phyloP scores from a whole-genome alignment of 1,140 invertebrate genomes.

The Gryon sp. region DNA sequence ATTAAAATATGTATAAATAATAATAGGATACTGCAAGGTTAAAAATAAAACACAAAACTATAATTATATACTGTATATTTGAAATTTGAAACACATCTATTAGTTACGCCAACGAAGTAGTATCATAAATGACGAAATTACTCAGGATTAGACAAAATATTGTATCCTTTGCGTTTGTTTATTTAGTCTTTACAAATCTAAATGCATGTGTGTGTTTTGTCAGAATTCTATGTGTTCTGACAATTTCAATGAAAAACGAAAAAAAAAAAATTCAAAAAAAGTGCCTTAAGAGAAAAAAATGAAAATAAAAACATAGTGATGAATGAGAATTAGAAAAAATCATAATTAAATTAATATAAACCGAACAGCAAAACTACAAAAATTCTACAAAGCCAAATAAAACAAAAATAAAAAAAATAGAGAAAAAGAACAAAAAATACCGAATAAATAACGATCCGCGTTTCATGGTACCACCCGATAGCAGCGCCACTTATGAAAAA shows the following conservation, averaged over 20 bases:
- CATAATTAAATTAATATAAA: conserved; percentile 3
- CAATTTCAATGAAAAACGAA: background rate
- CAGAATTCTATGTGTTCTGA: conserved; percentile 1
- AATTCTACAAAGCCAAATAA: conserved; percentile 34
- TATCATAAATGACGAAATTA: conserved; percentile 75
- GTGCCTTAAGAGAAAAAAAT: background rate
- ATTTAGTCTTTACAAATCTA: conserved; percentile 70
- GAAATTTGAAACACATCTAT: conserved; percentile 75
- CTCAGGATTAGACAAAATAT: conserved; percentile 76
- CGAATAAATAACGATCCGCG: conserved; percentile 51
- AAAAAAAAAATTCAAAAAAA: background rate
- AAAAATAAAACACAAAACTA: conserved; percentile 27
- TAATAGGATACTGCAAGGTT: no score
- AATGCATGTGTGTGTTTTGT: conserved; percentile 68
- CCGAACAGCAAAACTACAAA: conserved; percentile 41
- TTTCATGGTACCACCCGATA: conserved; percentile 39
- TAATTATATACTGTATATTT: conserved; percentile 68
- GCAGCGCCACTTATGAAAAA: conserved; percentile 24
- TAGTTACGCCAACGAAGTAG: conserved; percentile 67
- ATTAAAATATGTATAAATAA: no score
- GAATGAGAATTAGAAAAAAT: background rate
- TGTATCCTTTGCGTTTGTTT: conserved; percentile 56
- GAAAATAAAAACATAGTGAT: conserved; percentile 3
- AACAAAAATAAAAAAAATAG: background rate
- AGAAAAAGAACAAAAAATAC: background rate